Evolutionary conservation across 2,797 vertebrate genomes (phyloP).

Genomic region (Enteromius paludinosus): DNA sequence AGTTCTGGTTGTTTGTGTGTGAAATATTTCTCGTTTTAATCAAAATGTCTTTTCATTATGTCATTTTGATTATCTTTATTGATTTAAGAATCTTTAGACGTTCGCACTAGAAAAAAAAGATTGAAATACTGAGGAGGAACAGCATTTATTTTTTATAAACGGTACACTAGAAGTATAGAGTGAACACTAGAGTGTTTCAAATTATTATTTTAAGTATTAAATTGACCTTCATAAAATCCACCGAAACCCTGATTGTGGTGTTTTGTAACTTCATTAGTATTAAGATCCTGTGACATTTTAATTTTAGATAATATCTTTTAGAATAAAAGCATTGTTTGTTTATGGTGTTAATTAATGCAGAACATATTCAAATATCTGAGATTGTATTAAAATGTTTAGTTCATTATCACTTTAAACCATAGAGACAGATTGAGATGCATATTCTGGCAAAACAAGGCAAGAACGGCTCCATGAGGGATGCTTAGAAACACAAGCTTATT

Average conservation of each 20-base stretch:
- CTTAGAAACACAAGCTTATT: too few species aligned
- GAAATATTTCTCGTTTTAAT: background rate
- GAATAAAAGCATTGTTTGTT: conserved; percentile 14
- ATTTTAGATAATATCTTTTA: background rate
- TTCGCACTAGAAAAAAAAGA: background rate
- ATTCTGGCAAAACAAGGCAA: conserved; percentile 28
- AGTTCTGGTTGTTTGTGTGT: too few species aligned
- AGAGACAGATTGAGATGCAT: conserved; percentile 28
- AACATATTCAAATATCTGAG: conserved; percentile 18
- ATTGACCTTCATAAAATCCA: background rate
- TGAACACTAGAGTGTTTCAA: too few species aligned
- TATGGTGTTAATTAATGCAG: conserved; percentile 17
- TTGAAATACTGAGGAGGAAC: background rate
- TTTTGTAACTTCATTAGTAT: background rate
- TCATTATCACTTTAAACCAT: conserved; percentile 38
- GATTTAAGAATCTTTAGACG: background rate
- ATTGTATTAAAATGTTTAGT: background rate
- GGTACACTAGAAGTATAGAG: background rate
- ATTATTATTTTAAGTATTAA: background rate
- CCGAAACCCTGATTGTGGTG: background rate
- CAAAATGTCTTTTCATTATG: background rate
- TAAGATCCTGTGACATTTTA: background rate
- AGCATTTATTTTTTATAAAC: background rate
- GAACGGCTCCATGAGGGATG: conserved; percentile 4
- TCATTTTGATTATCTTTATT: background rate